Percentiles rank a stretch among this genome's conserved stretches.
Conservation (phyloP, 2,797 vertebrate genomes). For the Propithecus deckenii region DNA sequence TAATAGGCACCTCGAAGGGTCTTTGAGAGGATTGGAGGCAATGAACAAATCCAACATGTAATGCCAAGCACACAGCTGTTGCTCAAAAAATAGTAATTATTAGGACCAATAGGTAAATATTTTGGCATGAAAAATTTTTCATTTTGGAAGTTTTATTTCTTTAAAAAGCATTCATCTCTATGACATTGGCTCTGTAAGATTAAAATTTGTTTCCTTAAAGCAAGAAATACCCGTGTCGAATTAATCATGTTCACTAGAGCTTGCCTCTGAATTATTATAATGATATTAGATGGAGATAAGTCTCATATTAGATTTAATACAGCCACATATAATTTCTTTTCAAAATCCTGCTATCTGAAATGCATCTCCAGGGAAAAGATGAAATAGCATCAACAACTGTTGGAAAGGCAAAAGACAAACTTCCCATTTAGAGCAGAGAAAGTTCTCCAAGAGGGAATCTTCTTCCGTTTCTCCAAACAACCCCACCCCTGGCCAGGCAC, state of each 20-base stretch:
- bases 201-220: neutral
- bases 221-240: neutral
- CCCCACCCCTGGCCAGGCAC: neutral
- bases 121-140: neutral
- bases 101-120: neutral
- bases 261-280: neutral
- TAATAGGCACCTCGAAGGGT: neutral
- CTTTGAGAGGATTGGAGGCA: neutral
- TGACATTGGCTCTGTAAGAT: neutral
- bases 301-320: neutral
- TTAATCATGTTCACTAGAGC: neutral
- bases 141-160: neutral
- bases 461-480: neutral
- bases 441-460: neutral
- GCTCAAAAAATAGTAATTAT: neutral
- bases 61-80: neutral
- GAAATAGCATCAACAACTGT: neutral
- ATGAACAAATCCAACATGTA: neutral
- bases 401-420: neutral
- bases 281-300: neutral
- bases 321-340: neutral
- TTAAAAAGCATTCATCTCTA: neutral
- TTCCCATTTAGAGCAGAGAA: neutral
- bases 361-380: neutral
- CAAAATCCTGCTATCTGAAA: constrained; percentile 27